These are phyloP conservation scores for Drosophila miranda DNA, from an alignment of 1,140 invertebrate genomes.

Conservation along the genomic window DNA sequence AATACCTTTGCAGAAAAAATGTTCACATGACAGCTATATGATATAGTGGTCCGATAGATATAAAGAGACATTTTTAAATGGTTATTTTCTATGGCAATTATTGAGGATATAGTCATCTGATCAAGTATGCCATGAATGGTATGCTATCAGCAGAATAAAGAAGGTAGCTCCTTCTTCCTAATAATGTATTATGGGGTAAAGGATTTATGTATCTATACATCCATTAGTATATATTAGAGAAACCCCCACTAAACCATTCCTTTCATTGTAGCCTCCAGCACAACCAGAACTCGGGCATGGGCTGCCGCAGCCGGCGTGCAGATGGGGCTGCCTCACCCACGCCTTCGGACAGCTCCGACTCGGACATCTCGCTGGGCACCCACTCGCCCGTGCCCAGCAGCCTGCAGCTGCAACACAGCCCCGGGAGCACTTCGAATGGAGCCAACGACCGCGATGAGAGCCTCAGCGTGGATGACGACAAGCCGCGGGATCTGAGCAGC, in stretches of 20 bases:
- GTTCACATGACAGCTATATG: no score
- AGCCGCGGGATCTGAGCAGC: slow-evolving; percentile 71
- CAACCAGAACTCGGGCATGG: slow-evolving; percentile 76
- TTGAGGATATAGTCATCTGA: no score
- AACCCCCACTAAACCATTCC: not conserved
- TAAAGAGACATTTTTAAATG: no score
- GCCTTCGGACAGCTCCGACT: slow-evolving; percentile 83
- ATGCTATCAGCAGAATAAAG: no score
- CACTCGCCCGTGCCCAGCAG: slow-evolving; percentile 83
- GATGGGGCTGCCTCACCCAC: slow-evolving; percentile 78
- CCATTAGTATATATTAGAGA: no score
- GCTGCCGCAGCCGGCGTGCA: slow-evolving; percentile 70
- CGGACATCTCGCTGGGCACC: slow-evolving; percentile 84
- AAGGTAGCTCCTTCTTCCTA: no score
- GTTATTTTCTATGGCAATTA: no score
- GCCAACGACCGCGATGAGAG: slow-evolving; percentile 79
- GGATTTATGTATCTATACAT: no score
- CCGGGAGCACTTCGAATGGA: slow-evolving; percentile 79
- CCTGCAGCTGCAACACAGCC: slow-evolving; percentile 80
- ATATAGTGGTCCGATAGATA: no score
- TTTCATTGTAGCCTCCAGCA: slow-evolving; percentile 75
- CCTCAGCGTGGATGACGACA: slow-evolving; percentile 79
- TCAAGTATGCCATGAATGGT: no score
- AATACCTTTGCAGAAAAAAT: not conserved
- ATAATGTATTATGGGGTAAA: no score